phyloP scores from a whole-genome alignment of 2,888 invertebrate genomes.

The Pammene aurita region DNA sequence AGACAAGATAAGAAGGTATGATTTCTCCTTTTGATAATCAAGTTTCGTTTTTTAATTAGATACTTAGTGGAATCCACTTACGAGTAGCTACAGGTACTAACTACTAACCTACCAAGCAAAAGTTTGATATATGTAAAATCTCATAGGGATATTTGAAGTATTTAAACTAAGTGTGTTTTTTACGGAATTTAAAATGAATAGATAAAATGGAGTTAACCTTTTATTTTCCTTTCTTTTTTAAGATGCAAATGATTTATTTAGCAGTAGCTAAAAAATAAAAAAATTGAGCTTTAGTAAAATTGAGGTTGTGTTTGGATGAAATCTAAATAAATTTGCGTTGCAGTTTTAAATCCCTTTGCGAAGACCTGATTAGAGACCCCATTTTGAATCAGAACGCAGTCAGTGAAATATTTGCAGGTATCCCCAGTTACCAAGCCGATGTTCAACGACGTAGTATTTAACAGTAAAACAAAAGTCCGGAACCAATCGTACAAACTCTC shows the following conservation, averaged over 20 bases:
- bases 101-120: background rate
- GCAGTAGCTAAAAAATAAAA: too few species aligned
- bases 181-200: background rate
- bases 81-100: too few species aligned
- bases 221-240: background rate
- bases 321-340: conserved; percentile 1
- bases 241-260: background rate
- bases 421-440: background rate
- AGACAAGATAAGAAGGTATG: background rate
- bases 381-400: background rate
- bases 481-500: conserved; percentile 23
- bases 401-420: background rate
- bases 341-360: background rate
- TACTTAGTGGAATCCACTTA: background rate
- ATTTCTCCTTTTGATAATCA: conserved; percentile 1
- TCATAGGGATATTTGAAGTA: conserved; percentile 2
- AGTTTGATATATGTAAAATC: background rate
- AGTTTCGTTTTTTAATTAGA: conserved; percentile 5
- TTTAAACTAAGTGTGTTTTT: background rate
- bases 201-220: background rate
- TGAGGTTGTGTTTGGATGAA: background rate
- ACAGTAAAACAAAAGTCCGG: conserved; percentile 34
- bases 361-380: background rate
- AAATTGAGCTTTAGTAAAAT: too few species aligned
- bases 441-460: conserved; percentile 17